Percentiles rank a stretch among this genome's conserved stretches.
Evolutionary conservation across 2,113 vertebrate genomes (phyloP).

Genomic region (Silurus glanis): DNA sequence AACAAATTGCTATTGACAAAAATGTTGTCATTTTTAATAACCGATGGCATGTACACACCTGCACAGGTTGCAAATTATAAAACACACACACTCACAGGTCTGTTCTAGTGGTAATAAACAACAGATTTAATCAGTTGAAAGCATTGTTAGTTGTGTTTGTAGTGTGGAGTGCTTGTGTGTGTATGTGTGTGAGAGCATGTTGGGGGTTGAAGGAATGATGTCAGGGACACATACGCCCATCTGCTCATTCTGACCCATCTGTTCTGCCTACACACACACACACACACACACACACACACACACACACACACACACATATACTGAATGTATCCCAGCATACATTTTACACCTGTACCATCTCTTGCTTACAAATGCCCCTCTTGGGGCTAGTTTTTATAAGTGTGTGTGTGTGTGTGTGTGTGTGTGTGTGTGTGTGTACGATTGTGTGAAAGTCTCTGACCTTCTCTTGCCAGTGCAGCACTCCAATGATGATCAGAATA

Average conservation of each 20-base stretch:
- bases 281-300: constrained; percentile 29
- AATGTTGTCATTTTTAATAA: not conserved
- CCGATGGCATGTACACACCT: constrained; percentile 17
- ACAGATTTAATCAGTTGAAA: constrained; percentile 63
- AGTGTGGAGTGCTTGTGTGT: not conserved
- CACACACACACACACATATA: constrained; percentile 37
- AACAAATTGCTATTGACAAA: not conserved
- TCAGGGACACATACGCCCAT: constrained; percentile 63
- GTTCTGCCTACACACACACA: constrained; percentile 46
- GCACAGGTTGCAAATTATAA: constrained; percentile 19
- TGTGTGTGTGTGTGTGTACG: constrained; percentile 15
- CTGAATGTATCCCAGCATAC: constrained; percentile 32
- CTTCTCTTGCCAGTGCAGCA: constrained; percentile 99
- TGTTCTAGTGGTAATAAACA: constrained; percentile 64
- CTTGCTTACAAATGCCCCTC: not conserved
- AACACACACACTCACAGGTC: constrained; percentile 36
- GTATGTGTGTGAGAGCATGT: constrained; percentile 31
- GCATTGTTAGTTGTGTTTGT: constrained; percentile 22
- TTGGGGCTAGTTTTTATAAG: not conserved
- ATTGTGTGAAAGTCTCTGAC: constrained; percentile 69
- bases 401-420: constrained; percentile 23
- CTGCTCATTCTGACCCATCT: constrained; percentile 67
- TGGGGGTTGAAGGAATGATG: constrained; percentile 53
- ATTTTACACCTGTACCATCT: not conserved
- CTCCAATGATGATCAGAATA: constrained; percentile 94